These are phyloP conservation scores for Matsumurasca onukii DNA, from an alignment of 1,140 invertebrate species.

Conservation along the genomic window DNA sequence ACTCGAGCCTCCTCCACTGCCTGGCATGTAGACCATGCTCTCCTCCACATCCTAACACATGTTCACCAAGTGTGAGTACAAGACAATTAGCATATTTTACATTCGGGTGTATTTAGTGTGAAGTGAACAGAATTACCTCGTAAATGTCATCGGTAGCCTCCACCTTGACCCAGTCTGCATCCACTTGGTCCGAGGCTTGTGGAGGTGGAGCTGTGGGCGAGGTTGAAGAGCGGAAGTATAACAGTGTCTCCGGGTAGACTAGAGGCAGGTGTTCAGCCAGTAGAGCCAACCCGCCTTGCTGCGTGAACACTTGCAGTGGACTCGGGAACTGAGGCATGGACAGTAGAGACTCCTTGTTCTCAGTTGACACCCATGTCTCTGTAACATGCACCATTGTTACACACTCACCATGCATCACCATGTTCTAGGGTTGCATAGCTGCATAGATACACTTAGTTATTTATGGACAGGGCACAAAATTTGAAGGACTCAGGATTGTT, in stretches of 20 bases:
- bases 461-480: too few species aligned
- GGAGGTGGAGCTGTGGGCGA: slow-evolving; percentile 53
- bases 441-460: too few species aligned
- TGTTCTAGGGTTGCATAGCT: too few species aligned
- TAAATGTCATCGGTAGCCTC: slow-evolving; percentile 69
- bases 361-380: neutral
- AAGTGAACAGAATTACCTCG: slow-evolving; percentile 55
- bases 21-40: slow-evolving; percentile 4
- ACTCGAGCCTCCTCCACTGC: neutral
- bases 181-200: slow-evolving; percentile 36
- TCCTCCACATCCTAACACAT: slow-evolving; percentile 37
- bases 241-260: slow-evolving; percentile 69
- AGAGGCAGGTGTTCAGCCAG: slow-evolving; percentile 83
- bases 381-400: too few species aligned
- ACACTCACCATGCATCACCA: too few species aligned
- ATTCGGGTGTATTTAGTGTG: too few species aligned
- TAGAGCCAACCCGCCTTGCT: slow-evolving; percentile 81
- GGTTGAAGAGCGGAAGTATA: slow-evolving; percentile 21
- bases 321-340: slow-evolving; percentile 56
- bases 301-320: slow-evolving; percentile 79
- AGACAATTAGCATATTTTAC: too few species aligned
- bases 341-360: slow-evolving; percentile 38
- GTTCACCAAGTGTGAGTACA: too few species aligned
- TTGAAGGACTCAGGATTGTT: too few species aligned
- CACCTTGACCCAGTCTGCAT: slow-evolving; percentile 78